Evolutionary conservation across 2,113 vertebrate species (phyloP).

Genomic region (Heterocephalus glaber): DNA sequence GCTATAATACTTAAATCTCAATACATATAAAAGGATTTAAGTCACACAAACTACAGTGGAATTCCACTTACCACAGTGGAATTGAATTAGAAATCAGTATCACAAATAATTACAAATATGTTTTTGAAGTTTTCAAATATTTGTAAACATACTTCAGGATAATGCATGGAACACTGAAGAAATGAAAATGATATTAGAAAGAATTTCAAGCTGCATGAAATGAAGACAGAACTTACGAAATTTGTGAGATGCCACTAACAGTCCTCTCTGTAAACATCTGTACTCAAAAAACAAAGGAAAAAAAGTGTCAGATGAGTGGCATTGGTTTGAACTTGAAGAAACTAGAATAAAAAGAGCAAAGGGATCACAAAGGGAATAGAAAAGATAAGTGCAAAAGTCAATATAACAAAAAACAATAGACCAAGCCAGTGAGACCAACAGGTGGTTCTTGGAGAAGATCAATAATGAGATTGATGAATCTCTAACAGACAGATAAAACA

Average conservation of each 20-base stretch:
- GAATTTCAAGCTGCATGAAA: constrained; percentile 26
- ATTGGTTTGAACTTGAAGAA: neutral
- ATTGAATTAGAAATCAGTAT: constrained; percentile 15
- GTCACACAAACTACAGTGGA: neutral
- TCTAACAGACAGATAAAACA: neutral
- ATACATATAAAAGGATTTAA: neutral
- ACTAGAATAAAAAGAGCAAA: neutral
- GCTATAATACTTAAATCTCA: neutral
- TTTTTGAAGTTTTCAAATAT: neutral
- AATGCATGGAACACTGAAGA: neutral
- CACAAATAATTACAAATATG: neutral
- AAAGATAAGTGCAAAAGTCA: neutral
- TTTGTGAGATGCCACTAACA: neutral
- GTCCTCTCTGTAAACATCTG: neutral
- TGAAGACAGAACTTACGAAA: neutral
- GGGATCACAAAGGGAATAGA: neutral
- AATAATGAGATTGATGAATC: neutral
- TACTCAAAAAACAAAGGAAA: neutral
- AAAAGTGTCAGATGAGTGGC: neutral
- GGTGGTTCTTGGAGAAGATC: neutral
- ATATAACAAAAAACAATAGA: neutral
- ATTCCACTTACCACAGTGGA: neutral
- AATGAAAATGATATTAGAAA: neutral
- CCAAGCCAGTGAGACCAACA: neutral
- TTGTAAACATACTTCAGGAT: constrained; percentile 34